phyloP scores from a whole-genome alignment of 30 jellyfish, hydroid and myxozoan species.

The Morbakka virulenta region DNA sequence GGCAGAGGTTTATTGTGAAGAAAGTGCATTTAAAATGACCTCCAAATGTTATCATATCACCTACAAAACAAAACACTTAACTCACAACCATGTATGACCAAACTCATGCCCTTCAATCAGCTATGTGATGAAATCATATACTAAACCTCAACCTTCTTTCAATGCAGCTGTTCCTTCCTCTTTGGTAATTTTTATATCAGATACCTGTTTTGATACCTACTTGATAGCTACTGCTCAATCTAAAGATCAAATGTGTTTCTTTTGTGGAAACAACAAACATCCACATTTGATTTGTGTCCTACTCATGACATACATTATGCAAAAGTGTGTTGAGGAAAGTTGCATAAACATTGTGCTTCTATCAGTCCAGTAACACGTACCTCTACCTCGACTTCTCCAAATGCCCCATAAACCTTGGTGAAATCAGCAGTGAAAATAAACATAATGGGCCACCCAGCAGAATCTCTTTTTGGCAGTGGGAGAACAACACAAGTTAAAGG shows the following conservation, averaged over 20 bases:
- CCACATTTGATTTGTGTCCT: conserved; percentile 40
- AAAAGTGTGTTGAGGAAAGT: conserved; percentile 31
- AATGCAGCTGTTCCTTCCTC: conserved; percentile 2
- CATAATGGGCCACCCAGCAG: too few species aligned
- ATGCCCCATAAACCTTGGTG: too few species aligned
- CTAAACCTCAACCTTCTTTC: too few species aligned
- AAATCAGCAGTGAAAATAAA: too few species aligned
- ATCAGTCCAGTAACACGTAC: too few species aligned
- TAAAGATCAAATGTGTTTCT: conserved; percentile 3
- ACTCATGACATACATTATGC: conserved; percentile 34
- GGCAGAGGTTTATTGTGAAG: conserved; percentile 51
- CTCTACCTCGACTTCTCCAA: too few species aligned
- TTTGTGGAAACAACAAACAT: conserved; percentile 12
- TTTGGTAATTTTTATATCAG: not conserved
- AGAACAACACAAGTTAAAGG: not conserved
- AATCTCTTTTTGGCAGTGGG: too few species aligned
- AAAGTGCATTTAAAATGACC: conserved; percentile 66
- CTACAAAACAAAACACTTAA: conserved; percentile 42
- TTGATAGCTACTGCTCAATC: conserved; percentile 1
- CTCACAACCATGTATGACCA: conserved; percentile 4
- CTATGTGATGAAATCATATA: conserved; percentile 33
- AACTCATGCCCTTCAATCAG: conserved; percentile 40
- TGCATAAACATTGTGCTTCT: too few species aligned
- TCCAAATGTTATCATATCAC: conserved; percentile 23
- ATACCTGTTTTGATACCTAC: too few species aligned